Conservation (phyloP, 2,888 invertebrate species). For the Callyntrura sp. region DNA sequence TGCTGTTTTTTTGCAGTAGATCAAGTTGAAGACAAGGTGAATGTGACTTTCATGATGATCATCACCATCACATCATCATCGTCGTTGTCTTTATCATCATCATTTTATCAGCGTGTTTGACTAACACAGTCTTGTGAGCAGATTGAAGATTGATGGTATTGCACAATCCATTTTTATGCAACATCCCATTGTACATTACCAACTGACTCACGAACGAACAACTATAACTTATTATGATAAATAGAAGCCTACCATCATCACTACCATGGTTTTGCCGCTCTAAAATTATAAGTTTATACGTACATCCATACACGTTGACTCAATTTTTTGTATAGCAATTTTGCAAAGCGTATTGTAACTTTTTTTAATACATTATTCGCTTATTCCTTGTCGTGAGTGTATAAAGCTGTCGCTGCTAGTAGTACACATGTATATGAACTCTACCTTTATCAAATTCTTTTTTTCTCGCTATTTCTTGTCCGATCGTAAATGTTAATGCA, state of each 20-base stretch:
- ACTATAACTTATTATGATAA: neutral
- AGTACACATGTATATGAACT: neutral
- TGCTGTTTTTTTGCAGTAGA: constrained; percentile 14
- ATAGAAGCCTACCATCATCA: neutral
- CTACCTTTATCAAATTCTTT: neutral
- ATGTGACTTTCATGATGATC: constrained; percentile 73
- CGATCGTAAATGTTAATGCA: constrained; percentile 23
- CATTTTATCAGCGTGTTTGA: constrained; percentile 36
- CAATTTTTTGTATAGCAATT: neutral
- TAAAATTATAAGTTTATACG: too few species aligned
- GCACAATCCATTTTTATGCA: constrained; percentile 49
- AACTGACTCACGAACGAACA: neutral
- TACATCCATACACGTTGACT: neutral
- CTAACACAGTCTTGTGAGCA: constrained; percentile 39
- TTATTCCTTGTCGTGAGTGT: constrained; percentile 12
- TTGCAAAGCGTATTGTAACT: neutral
- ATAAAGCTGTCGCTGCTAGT: neutral
- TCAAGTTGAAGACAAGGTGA: constrained; percentile 64
- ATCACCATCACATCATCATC: constrained; percentile 4
- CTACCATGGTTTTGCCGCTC: too few species aligned
- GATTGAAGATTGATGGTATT: constrained; percentile 46
- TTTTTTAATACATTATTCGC: neutral
- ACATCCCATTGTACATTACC: constrained; percentile 43
- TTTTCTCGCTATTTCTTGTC: neutral
- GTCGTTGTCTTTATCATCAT: neutral